phyloP scores from a whole-genome alignment of 2,888 invertebrate species.

The Falcaria lacertinaria region DNA sequence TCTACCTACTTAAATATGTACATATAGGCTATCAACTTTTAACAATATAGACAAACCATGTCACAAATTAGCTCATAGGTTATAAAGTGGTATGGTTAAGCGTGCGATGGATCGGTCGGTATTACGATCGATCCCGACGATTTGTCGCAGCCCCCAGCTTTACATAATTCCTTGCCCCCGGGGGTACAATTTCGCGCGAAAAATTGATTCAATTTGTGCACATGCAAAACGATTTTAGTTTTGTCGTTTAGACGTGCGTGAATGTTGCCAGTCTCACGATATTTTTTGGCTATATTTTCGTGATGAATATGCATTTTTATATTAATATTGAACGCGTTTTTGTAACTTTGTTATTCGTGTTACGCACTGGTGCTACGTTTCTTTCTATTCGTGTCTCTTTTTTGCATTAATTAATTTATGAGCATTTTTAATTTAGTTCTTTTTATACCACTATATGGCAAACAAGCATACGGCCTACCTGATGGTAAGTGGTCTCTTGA shows the following conservation, averaged over 20 bases:
- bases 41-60: neutral
- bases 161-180: slow-evolving; percentile 18
- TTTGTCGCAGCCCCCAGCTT: slow-evolving; percentile 37
- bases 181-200: slow-evolving; percentile 56
- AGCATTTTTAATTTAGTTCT: too few relatives aligned
- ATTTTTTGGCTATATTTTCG: neutral
- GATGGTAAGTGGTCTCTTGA: too few relatives aligned
- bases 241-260: slow-evolving; percentile 10
- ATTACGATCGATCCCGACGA: slow-evolving; percentile 32
- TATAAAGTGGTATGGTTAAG: neutral
- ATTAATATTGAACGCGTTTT: neutral
- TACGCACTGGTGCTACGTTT: too few relatives aligned
- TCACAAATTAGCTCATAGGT: neutral
- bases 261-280: slow-evolving; percentile 14
- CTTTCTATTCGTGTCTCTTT: slow-evolving; percentile 1
- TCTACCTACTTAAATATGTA: too few relatives aligned
- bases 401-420: neutral
- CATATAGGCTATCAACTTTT: neutral
- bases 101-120: slow-evolving; percentile 10
- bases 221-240: slow-evolving; percentile 54
- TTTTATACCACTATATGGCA: too few relatives aligned
- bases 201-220: slow-evolving; percentile 67
- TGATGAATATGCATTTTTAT: neutral
- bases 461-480: too few relatives aligned
- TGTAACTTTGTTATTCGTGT: neutral